phyloP scores from a whole-genome alignment of 2,113 vertebrate genomes.

The Ictalurus furcatus region DNA sequence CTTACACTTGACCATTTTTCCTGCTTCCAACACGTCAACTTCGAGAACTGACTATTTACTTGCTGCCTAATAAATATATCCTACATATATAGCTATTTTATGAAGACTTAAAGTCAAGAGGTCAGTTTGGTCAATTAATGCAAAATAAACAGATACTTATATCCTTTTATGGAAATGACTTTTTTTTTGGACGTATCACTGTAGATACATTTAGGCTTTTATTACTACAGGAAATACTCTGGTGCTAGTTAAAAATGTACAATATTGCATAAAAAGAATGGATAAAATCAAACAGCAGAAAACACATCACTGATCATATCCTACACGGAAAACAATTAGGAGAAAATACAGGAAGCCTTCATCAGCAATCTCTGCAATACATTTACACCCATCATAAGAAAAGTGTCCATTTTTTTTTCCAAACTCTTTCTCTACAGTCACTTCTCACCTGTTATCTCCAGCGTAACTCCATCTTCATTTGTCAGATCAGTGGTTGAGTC shows the following conservation, averaged over 20 bases:
- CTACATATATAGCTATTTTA: too few relatives aligned
- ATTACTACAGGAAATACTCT: neutral
- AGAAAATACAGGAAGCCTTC: neutral
- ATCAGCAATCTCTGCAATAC: neutral
- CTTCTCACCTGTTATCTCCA: conserved; percentile 7
- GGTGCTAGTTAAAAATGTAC: neutral
- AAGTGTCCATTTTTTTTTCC: neutral
- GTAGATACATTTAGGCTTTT: neutral
- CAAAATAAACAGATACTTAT: neutral
- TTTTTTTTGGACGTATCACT: neutral
- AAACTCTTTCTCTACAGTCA: neutral
- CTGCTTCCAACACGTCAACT: too few relatives aligned
- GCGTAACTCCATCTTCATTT: neutral
- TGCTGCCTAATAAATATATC: too few relatives aligned
- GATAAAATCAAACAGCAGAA: neutral
- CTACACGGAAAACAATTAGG: too few relatives aligned
- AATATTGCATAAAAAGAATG: neutral
- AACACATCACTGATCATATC: too few relatives aligned
- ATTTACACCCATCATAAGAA: neutral
- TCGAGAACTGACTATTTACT: too few relatives aligned
- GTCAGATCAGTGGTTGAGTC: neutral
- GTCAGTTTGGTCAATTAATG: neutral
- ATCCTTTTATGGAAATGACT: neutral
- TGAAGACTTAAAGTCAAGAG: too few relatives aligned
- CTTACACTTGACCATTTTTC: too few relatives aligned